Percentiles rank a stretch among this genome's conserved stretches.
phyloP scores from a whole-genome alignment of 2,113 vertebrate genomes.

The Barnardius zonarius region DNA sequence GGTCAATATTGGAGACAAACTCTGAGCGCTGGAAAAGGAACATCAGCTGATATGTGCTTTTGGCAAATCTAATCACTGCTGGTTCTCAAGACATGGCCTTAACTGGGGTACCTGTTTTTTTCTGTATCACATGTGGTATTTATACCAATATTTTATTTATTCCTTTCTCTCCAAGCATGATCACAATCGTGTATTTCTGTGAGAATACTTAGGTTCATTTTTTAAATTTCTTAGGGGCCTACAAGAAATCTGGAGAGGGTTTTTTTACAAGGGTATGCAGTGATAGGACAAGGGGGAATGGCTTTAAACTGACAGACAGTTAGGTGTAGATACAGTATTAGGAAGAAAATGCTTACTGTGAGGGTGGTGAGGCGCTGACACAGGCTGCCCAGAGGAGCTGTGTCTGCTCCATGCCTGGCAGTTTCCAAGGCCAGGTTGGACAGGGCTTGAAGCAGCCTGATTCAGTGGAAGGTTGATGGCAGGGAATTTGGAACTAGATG shows the following conservation, averaged over 20 bases:
- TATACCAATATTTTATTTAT: not conserved
- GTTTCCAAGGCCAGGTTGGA: not conserved
- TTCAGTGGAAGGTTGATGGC: not conserved
- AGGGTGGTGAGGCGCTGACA: not conserved
- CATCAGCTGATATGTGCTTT: not conserved
- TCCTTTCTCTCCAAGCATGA: not conserved
- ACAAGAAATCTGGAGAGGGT: not conserved
- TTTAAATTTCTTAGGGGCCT: not conserved
- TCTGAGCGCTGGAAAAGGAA: not conserved
- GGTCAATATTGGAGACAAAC: not conserved
- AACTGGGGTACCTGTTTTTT: not conserved
- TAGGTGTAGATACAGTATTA: not conserved
- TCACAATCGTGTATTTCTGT: not conserved
- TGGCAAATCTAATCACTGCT: not conserved
- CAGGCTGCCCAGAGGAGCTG: not conserved
- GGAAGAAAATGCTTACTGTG: not conserved
- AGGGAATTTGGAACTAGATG: not conserved
- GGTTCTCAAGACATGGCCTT: not conserved
- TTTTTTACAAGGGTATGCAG: not conserved
- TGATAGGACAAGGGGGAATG: not conserved
- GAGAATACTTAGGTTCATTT: not conserved
- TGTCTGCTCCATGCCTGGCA: not conserved
- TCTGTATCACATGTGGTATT: not conserved
- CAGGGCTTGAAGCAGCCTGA: not conserved
- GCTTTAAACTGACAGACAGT: not conserved